Conservation (phyloP, 2,113 vertebrate species). For the Ochotona curzoniae region DNA sequence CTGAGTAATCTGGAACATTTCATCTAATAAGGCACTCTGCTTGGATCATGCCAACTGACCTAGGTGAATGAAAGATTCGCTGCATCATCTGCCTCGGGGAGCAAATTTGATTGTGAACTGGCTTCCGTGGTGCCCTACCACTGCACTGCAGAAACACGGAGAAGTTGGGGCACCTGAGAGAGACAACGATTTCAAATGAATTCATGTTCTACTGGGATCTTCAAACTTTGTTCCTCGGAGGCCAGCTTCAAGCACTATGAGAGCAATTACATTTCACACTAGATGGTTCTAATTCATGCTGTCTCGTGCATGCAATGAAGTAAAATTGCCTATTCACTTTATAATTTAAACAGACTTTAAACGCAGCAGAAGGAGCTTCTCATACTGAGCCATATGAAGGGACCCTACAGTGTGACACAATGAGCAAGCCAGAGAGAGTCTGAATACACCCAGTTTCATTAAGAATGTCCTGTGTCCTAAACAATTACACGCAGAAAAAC, state of each 20-base stretch:
- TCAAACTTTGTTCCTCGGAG: conserved; percentile 27
- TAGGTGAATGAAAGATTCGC: conserved; percentile 63
- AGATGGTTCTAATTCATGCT: conserved; percentile 22
- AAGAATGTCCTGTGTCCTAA: not conserved
- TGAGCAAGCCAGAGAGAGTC: not conserved
- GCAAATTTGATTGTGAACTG: conserved; percentile 68
- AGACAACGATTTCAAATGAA: conserved; percentile 53
- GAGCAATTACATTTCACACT: conserved; percentile 53
- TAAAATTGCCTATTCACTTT: conserved; percentile 35
- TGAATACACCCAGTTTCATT: not conserved
- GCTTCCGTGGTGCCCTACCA: not conserved
- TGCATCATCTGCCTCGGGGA: conserved; percentile 55
- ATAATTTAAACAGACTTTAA: conserved; percentile 17
- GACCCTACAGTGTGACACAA: not conserved
- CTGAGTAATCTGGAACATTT: conserved; percentile 65
- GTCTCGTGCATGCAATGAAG: conserved; percentile 17
- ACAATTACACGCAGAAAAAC: not conserved
- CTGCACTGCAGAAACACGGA: conserved; percentile 30
- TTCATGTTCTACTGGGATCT: conserved; percentile 52
- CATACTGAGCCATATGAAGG: not conserved
- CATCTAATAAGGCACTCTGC: conserved; percentile 71
- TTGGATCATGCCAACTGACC: conserved; percentile 69
- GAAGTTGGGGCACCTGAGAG: conserved; percentile 17
- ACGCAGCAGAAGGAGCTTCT: not conserved
- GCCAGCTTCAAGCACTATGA: conserved; percentile 27